Base-by-base conservation (phyloP, 2,888 invertebrate genomes). In the Hyposoter didymator region DNA sequence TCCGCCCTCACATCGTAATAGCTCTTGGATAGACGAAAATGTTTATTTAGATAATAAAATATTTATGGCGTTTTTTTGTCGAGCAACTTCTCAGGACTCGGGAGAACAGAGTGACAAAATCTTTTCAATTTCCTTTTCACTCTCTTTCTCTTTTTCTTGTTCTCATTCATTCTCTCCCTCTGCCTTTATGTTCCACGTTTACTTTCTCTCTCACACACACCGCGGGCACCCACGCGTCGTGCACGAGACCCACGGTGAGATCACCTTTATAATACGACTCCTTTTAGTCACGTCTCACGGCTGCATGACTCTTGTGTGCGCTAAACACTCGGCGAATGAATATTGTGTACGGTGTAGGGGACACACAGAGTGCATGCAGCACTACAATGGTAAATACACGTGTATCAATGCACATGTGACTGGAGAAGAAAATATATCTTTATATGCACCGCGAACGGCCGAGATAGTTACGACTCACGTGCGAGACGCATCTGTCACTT, bases 221-320 rank as follows among this genome's bases (percentile, higher is more conserved):
- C 72, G 49, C 52, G 78, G 32, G 78, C 88, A 89, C 92, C 92
- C 91, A 92, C 92, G 91, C 91, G 89, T 83, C 76, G 32, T 47
- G 43, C 62, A 52, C 72, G 69, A 75, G 74, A n/a, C 45, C n/a
- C 82, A 47, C 75, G 88, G 89, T 90, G 90, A 91, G 90, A 91
- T 92, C 91, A 92, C 89, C 90, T 89, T 91, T 90, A 90, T 85
- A 82, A 79, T 82, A 72, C 84, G 82, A 85, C 79, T 79, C 76
- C 85, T 85, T 85, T 85, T 83, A 85, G 82, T 85, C 85, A 85
- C 85, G 82, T 80, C 85, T 83, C 76, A 55, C 75, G 49, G 47
- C 76, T 72, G 49, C 72, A 76, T 62, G 78, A 55, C 32, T 70
- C 32, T 86, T 64, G 73, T 74, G 78, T 67, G 52, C 85, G 78